These are phyloP conservation scores for Pteropus alecto DNA, from an alignment of 2,113 vertebrate genomes.

Conservation along the genomic window DNA sequence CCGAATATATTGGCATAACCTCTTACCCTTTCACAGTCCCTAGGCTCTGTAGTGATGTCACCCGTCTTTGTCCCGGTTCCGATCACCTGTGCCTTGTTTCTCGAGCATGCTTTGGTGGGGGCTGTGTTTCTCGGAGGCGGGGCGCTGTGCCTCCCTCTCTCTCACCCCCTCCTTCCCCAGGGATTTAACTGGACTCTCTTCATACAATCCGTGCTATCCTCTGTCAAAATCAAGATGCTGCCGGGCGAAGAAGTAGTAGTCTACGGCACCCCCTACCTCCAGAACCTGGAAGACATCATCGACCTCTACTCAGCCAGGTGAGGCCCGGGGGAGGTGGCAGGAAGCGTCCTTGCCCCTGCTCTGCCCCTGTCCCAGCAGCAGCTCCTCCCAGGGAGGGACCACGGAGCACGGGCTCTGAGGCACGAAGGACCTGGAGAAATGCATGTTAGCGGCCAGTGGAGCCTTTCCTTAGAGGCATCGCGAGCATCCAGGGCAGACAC, in stretches of 20 bases:
- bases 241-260: conserved; percentile 92
- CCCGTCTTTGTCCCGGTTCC: background rate
- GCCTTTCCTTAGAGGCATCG: background rate
- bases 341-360: background rate
- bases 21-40: background rate
- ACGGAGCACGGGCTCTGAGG: background rate
- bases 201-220: conserved; percentile 90
- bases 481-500: background rate
- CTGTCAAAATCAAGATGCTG: conserved; percentile 86
- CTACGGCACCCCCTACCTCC: conserved; percentile 92
- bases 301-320: conserved; percentile 90
- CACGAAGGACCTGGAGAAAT: fast-evolving
- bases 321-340: background rate
- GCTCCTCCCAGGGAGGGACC: background rate
- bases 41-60: background rate
- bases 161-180: conserved; percentile 75
- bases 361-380: background rate
- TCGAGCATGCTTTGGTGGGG: fast-evolving
- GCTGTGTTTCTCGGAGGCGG: background rate
- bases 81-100: fast-evolving
- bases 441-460: background rate
- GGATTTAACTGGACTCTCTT: conserved; percentile 97
- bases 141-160: background rate
- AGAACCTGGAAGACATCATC: conserved; percentile 89
- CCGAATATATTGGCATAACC: fast-evolving